phyloP scores from a whole-genome alignment of 2,797 vertebrate species.

The Agapornis canus region DNA sequence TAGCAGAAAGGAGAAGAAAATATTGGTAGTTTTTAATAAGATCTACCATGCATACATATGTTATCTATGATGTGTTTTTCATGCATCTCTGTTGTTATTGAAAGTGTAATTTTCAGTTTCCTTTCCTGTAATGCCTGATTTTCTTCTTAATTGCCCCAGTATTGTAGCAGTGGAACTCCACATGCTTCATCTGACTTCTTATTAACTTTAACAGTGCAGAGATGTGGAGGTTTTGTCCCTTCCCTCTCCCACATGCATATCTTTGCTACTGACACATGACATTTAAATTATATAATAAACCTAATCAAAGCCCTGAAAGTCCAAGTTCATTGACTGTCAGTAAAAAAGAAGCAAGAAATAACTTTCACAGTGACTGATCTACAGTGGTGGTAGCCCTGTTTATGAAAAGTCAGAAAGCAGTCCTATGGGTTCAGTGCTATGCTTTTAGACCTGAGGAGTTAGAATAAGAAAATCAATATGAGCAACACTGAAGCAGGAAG shows the following conservation, averaged over 20 bases:
- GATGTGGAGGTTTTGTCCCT: background rate
- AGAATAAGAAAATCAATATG: constrained; percentile 67
- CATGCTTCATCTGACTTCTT: background rate
- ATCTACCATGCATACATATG: background rate
- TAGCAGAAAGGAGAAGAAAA: constrained; percentile 22
- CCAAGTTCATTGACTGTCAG: background rate
- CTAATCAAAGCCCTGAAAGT: background rate
- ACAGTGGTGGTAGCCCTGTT: background rate
- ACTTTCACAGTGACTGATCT: background rate
- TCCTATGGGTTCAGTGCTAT: constrained; percentile 8
- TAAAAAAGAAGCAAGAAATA: background rate
- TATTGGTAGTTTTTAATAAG: constrained; percentile 52
- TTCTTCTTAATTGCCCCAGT: background rate
- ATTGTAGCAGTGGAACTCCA: background rate
- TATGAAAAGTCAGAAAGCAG: background rate
- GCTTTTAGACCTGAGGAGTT: constrained; percentile 32
- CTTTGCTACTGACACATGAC: background rate
- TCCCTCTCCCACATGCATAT: background rate
- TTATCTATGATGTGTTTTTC: background rate
- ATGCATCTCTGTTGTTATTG: constrained; percentile 38
- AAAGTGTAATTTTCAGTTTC: constrained; percentile 16
- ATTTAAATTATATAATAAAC: background rate
- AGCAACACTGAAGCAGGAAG: constrained; percentile 64
- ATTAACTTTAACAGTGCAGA: background rate
- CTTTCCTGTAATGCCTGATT: background rate